Conservation (phyloP, 2,113 vertebrate species). For the Chelonoidis abingdonii region DNA sequence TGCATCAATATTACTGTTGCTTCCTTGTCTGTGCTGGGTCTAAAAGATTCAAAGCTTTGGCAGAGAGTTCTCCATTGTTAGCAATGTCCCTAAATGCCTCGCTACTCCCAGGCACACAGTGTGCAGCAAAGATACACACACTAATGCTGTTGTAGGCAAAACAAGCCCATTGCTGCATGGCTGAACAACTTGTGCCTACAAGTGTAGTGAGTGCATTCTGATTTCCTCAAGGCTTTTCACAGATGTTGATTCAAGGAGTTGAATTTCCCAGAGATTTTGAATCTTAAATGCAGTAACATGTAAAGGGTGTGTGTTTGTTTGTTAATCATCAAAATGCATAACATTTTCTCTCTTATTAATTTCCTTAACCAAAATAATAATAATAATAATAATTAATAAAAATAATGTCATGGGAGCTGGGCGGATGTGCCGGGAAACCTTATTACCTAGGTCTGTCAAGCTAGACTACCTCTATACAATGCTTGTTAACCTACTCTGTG, state of each 20-base stretch:
- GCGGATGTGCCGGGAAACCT: neutral
- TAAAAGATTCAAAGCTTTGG: slow-evolving; percentile 27
- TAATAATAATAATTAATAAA: neutral
- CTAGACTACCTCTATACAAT: neutral
- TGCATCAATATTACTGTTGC: slow-evolving; percentile 24
- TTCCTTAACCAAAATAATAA: neutral
- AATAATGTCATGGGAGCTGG: neutral
- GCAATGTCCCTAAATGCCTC: neutral
- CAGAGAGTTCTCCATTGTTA: neutral
- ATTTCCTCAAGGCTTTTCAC: neutral
- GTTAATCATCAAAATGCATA: neutral
- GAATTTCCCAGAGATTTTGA: neutral
- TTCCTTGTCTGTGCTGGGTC: neutral
- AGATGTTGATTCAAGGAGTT: neutral
- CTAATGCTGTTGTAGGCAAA: neutral
- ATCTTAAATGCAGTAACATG: neutral
- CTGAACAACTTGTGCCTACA: neutral
- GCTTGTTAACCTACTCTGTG: neutral
- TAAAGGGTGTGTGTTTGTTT: neutral
- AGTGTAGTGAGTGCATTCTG: neutral
- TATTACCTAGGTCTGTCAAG: neutral
- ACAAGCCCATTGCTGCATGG: neutral
- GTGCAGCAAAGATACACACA: fast-evolving
- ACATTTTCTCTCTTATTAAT: fast-evolving
- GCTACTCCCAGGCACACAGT: fast-evolving